These are phyloP conservation scores for Biston betularia DNA, from an alignment of 2,888 invertebrate genomes.

Conservation along the genomic window DNA sequence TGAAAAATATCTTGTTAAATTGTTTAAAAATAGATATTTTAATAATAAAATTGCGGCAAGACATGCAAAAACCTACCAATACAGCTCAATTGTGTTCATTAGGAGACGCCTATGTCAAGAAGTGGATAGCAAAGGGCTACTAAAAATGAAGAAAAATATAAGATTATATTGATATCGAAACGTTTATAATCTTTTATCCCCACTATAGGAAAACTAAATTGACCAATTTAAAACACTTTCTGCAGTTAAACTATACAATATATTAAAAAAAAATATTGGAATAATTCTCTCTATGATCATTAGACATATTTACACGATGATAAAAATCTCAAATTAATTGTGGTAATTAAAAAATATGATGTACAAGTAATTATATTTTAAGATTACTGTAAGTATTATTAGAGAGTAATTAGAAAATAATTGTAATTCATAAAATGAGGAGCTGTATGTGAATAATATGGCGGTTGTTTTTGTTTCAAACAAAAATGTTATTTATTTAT, in stretches of 20 bases:
- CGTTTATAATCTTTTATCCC: constrained; percentile 2
- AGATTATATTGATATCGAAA: constrained; percentile 12
- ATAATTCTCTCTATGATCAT: constrained; percentile 82
- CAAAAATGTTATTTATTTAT: constrained; percentile 86
- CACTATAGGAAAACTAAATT: constrained; percentile 58
- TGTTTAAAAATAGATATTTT: too few species aligned
- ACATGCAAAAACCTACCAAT: too few species aligned
- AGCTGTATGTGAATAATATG: constrained; percentile 83
- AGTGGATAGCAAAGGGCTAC: too few species aligned
- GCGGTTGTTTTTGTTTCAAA: constrained; percentile 86
- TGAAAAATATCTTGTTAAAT: too few species aligned
- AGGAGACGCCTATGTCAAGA: too few species aligned
- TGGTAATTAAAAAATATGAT: constrained; percentile 69
- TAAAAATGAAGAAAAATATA: background rate
- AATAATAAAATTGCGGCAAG: too few species aligned
- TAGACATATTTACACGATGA: constrained; percentile 68
- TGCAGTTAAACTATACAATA: constrained; percentile 56
- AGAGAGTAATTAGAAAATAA: constrained; percentile 83
- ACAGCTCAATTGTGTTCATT: too few species aligned
- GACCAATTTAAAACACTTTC: constrained; percentile 69
- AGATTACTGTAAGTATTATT: constrained; percentile 86
- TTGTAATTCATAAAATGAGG: constrained; percentile 82
- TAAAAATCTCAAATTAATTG: constrained; percentile 85
- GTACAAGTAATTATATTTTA: constrained; percentile 79
- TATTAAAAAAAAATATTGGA: constrained; percentile 70